These are phyloP conservation scores for Brachyhypopomus occidentalis DNA, from an alignment of 2,113 vertebrate genomes.

Conservation along the genomic window DNA sequence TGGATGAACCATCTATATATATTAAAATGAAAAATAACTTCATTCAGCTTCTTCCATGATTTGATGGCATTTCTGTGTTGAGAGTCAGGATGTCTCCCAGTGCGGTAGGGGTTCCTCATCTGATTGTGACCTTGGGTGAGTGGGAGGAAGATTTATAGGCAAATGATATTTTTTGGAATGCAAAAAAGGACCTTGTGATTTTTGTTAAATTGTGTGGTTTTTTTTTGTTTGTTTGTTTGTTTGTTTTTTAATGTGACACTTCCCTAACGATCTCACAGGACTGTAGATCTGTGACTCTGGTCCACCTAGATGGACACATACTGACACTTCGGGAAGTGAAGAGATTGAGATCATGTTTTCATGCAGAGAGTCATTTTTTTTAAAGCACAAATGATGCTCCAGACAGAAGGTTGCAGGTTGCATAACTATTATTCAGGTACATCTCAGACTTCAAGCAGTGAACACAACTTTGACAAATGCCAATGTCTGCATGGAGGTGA, in stretches of 20 bases:
- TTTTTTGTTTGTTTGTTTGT: too few species aligned
- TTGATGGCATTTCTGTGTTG: neutral
- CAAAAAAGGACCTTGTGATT: too few species aligned
- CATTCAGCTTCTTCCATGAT: conserved; percentile 10
- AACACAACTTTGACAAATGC: neutral
- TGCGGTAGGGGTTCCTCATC: too few species aligned
- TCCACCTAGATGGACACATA: too few species aligned
- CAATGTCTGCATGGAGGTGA: neutral
- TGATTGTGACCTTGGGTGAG: neutral
- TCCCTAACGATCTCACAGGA: too few species aligned
- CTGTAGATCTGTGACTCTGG: too few species aligned
- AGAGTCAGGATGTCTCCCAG: too few species aligned
- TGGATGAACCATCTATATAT: conserved; percentile 93
- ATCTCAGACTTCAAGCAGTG: neutral
- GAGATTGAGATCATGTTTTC: neutral
- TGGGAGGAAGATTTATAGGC: too few species aligned
- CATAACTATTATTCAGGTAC: neutral
- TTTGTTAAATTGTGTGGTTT: too few species aligned
- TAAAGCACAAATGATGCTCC: neutral
- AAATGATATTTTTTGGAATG: too few species aligned
- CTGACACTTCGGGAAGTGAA: too few species aligned
- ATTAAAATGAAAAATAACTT: conserved; percentile 75
- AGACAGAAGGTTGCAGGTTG: neutral
- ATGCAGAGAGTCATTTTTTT: neutral
- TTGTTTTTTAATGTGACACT: too few species aligned